phyloP scores from a whole-genome alignment of 2,797 vertebrate species.

The Erethizon dorsatum region DNA sequence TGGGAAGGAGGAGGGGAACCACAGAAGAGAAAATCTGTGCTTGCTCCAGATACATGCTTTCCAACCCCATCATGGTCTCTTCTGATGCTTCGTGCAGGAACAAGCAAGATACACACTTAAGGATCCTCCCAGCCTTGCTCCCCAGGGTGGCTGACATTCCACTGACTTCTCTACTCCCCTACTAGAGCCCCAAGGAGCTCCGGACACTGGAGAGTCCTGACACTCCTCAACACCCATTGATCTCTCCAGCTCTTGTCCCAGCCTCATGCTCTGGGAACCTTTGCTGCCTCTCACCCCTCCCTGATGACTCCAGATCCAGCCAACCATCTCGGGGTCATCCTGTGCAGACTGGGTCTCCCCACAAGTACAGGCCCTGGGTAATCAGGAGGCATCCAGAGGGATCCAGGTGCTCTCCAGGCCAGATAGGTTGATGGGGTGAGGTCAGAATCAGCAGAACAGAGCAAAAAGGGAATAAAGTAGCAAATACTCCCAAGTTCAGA shows the following conservation, averaged over 20 bases:
- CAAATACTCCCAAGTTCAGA: neutral
- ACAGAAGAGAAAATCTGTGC: neutral
- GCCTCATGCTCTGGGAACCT: neutral
- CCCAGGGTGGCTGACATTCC: rapidly evolving
- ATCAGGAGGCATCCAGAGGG: slow-evolving; percentile 74
- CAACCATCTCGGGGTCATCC: slow-evolving; percentile 58
- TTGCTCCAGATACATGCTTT: rapidly evolving
- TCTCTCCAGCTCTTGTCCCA: neutral
- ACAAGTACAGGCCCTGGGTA: slow-evolving; percentile 66
- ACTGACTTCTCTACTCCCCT: too few species aligned
- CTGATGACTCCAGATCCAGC: neutral
- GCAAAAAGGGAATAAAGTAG: neutral
- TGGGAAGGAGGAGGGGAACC: neutral
- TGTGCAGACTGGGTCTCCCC: slow-evolving; percentile 75
- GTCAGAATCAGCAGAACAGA: neutral
- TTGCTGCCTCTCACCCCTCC: neutral
- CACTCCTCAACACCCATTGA: neutral
- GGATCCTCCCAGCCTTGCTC: neutral
- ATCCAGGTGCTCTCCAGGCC: neutral
- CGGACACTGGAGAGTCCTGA: rapidly evolving
- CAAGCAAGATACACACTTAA: neutral
- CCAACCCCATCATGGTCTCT: neutral
- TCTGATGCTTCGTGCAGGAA: neutral
- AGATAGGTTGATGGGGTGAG: neutral
- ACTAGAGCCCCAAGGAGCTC: neutral